Evolutionary conservation across 2,113 vertebrate species (phyloP).

Genomic region (Oncorhynchus keta): DNA sequence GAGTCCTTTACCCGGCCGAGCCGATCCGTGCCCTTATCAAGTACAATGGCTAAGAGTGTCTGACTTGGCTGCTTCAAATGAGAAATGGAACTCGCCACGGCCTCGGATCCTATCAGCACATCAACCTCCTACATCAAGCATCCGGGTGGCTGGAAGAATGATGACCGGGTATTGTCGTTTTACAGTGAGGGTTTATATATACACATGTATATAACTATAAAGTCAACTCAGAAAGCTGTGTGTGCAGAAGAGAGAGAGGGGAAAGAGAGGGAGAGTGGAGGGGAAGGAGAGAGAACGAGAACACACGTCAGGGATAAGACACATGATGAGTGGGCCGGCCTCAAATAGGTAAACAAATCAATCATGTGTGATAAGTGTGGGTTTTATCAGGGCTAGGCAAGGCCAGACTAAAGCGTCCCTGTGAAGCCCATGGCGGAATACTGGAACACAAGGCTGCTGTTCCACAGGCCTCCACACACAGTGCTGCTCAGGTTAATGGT

Average conservation of each 20-base stretch:
- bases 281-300: slow-evolving; percentile 3
- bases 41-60: not conserved
- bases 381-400: slow-evolving; percentile 33
- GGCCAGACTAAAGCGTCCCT: slow-evolving; percentile 6
- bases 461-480: not conserved
- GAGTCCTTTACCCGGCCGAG: not conserved
- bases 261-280: not conserved
- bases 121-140: slow-evolving; percentile 5
- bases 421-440: slow-evolving; percentile 9
- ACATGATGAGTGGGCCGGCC: slow-evolving; percentile 43
- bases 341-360: slow-evolving; percentile 41
- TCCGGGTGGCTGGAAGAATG: slow-evolving; percentile 26
- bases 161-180: slow-evolving; percentile 30
- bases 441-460: slow-evolving; percentile 1
- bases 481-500: not conserved
- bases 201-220: slow-evolving; percentile 1
- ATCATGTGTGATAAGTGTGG: slow-evolving; percentile 41
- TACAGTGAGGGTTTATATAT: slow-evolving; percentile 14
- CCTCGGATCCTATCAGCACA: slow-evolving; percentile 19
- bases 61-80: slow-evolving; percentile 9
- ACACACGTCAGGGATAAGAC: slow-evolving; percentile 38
- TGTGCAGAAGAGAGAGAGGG: not conserved
- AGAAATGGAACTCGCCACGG: slow-evolving; percentile 18
- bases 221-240: slow-evolving; percentile 7
- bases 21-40: not conserved